Conservation (phyloP, 2,888 invertebrate species). For the Drosophila paucipuncta region DNA sequence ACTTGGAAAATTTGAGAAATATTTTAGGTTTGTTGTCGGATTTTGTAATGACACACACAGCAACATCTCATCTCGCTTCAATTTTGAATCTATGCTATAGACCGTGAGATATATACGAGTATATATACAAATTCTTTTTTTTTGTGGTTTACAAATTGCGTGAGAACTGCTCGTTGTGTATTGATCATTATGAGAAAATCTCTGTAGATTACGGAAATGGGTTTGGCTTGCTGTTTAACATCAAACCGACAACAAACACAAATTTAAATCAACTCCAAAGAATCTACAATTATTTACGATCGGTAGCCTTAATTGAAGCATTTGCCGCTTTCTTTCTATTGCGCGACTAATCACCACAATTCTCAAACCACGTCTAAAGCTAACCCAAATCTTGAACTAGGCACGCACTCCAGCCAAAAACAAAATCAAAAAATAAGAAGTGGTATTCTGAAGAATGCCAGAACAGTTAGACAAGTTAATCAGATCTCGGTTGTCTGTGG, state of each 20-base stretch:
- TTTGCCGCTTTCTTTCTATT: conserved; percentile 40
- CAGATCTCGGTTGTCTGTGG: conserved; percentile 31
- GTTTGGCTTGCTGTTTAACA: neutral
- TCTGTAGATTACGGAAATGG: neutral
- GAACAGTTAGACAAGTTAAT: conserved; percentile 58
- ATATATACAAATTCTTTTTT: neutral
- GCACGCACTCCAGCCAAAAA: conserved; percentile 44
- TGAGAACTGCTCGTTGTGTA: neutral
- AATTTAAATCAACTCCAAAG: conserved; percentile 20
- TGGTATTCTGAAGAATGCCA: conserved; percentile 28
- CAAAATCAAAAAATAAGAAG: neutral
- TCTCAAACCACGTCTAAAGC: conserved; percentile 43
- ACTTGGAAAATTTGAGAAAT: neutral
- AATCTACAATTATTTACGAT: conserved; percentile 37
- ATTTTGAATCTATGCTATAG: conserved; percentile 9
- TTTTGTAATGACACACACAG: neutral
- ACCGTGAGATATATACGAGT: neutral
- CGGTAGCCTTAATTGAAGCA: conserved; percentile 53
- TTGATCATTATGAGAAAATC: neutral
- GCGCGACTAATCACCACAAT: conserved; percentile 50
- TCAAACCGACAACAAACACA: neutral
- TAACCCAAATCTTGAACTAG: conserved; percentile 65
- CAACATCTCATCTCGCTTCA: neutral
- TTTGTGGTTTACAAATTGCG: neutral
- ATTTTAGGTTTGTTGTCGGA: neutral